A percentile compares a stretch with the other conserved stretches of the same genome.
phyloP scores from a whole-genome alignment of 2,797 vertebrate genomes.

The Todus mexicanus region DNA sequence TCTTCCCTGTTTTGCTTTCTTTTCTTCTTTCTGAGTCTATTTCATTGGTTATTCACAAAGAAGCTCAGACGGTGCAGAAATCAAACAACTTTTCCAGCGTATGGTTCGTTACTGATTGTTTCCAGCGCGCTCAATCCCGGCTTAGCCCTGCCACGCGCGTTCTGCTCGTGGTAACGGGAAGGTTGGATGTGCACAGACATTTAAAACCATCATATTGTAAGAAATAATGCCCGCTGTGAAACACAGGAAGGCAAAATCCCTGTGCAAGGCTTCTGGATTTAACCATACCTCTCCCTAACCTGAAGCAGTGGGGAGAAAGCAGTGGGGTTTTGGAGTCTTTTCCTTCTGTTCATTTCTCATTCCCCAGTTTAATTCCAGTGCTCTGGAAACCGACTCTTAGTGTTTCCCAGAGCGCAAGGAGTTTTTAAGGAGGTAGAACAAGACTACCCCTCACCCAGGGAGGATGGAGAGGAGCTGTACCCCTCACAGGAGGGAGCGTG shows the following conservation, averaged over 20 bases:
- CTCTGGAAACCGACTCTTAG: neutral
- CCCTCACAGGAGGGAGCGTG: neutral
- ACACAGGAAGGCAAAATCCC: neutral
- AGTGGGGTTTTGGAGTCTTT: neutral
- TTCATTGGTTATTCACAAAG: neutral
- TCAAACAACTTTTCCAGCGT: neutral
- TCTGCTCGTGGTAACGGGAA: neutral
- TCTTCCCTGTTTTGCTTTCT: neutral
- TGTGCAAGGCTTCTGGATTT: accelerated
- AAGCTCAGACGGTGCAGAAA: neutral
- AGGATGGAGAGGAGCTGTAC: neutral
- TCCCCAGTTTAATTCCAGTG: neutral
- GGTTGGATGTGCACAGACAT: neutral
- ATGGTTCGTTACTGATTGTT: neutral
- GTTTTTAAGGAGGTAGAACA: neutral
- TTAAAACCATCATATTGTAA: accelerated
- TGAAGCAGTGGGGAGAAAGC: neutral
- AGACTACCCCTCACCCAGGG: neutral
- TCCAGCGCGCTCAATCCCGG: neutral
- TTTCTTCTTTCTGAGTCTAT: neutral
- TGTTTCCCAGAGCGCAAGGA: neutral
- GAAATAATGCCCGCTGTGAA: neutral
- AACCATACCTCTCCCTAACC: neutral
- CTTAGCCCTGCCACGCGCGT: accelerated
- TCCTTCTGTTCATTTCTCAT: neutral